Evolutionary conservation across 2,888 invertebrate species (phyloP).

Genomic region (Thymelicus acteon): DNA sequence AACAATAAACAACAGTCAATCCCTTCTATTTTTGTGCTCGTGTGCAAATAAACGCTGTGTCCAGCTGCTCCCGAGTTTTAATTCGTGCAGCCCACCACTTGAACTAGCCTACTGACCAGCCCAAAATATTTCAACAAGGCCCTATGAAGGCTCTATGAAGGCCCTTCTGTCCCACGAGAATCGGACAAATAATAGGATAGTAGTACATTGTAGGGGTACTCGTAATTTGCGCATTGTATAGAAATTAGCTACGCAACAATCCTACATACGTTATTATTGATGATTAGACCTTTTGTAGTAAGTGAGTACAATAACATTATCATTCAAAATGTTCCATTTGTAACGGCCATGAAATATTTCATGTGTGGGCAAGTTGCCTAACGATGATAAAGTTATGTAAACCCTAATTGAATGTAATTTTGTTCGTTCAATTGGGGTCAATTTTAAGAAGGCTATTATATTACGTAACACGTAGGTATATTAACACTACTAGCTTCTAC

Average conservation of each 20-base stretch:
- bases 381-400: neutral
- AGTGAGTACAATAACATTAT: neutral
- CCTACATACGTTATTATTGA: neutral
- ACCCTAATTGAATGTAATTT: slow-evolving; percentile 7
- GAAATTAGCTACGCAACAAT: neutral
- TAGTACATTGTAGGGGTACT: neutral
- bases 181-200: too few species aligned
- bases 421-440: neutral
- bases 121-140: too few species aligned
- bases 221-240: neutral
- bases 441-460: neutral
- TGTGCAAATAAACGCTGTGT: too few species aligned
- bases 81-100: too few species aligned
- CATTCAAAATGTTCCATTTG: slow-evolving; percentile 16
- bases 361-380: slow-evolving; percentile 7
- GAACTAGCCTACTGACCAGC: too few species aligned
- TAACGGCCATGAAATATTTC: slow-evolving; percentile 16
- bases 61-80: too few species aligned
- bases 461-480: neutral
- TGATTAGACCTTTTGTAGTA: neutral
- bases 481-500: neutral
- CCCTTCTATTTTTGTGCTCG: too few species aligned
- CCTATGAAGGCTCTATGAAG: too few species aligned
- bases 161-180: too few species aligned
- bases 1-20: too few species aligned